Conservation (phyloP, 2,113 vertebrate species). For the Charina bottae region DNA sequence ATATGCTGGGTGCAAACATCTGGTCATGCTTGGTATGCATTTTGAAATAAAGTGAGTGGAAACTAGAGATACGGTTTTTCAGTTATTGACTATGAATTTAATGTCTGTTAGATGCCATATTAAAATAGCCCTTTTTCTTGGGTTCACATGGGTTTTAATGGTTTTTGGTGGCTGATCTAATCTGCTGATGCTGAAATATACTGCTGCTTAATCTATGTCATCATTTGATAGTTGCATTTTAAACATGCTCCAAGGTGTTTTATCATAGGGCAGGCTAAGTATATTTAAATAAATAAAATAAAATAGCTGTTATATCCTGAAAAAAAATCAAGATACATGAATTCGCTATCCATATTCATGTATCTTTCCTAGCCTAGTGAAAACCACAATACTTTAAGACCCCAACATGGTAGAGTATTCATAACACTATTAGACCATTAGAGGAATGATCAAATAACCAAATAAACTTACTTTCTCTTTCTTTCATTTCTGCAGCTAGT, state of each 20-base stretch:
- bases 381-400: not conserved
- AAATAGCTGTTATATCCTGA: not conserved
- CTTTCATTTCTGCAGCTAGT: constrained; percentile 34
- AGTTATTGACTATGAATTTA: not conserved
- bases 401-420: not conserved
- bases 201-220: not conserved
- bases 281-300: not conserved
- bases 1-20: not conserved
- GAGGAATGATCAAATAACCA: not conserved
- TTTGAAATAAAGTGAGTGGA: not conserved
- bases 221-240: not conserved
- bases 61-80: not conserved
- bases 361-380: not conserved
- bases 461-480: constrained; percentile 57
- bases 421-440: not conserved
- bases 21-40: not conserved
- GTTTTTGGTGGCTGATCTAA: not conserved
- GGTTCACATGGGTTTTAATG: not conserved
- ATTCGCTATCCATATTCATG: not conserved
- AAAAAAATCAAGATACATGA: not conserved
- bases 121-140: not conserved
- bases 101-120: not conserved
- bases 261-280: not conserved
- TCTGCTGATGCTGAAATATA: not conserved
- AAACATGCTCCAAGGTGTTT: not conserved